A percentile compares a stretch with the other conserved stretches of the same genome.
Conservation (phyloP, 2,113 vertebrate genomes). For the Dermatemys mawii region DNA sequence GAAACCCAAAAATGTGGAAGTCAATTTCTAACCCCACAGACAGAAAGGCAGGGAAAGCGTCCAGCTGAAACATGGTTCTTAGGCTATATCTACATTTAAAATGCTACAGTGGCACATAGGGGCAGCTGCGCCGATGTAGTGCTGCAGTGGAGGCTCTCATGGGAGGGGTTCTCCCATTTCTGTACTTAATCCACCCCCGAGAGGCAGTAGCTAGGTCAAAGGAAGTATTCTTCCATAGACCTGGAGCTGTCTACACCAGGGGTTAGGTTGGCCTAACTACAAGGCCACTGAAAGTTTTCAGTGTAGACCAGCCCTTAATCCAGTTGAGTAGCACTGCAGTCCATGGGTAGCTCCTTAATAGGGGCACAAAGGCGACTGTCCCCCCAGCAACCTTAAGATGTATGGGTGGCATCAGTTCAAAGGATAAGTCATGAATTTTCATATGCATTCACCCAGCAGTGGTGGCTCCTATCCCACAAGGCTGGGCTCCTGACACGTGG, state of each 20-base stretch:
- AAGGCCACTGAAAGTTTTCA: background rate
- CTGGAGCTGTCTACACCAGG: background rate
- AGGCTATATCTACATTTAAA: background rate
- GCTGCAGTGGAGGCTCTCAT: background rate
- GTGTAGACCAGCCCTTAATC: background rate
- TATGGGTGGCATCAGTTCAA: background rate
- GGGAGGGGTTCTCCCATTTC: background rate
- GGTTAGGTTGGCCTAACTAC: background rate
- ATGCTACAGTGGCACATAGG: background rate
- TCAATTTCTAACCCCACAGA: background rate
- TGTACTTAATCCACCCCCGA: background rate
- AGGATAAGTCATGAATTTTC: background rate
- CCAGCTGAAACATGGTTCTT: background rate
- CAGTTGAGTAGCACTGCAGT: background rate
- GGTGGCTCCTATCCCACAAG: too few species aligned
- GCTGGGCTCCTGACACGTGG: background rate
- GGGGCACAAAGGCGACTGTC: background rate
- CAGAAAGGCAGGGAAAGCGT: rapidly evolving
- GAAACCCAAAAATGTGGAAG: background rate
- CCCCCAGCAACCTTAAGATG: background rate
- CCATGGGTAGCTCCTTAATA: background rate
- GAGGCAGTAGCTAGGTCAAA: background rate
- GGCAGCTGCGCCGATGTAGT: background rate
- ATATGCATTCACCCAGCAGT: background rate
- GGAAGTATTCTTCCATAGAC: background rate